Percentiles rank a stretch among this genome's conserved stretches.
Conservation (phyloP, 2,888 invertebrate genomes). For the Plebejus melissa region DNA sequence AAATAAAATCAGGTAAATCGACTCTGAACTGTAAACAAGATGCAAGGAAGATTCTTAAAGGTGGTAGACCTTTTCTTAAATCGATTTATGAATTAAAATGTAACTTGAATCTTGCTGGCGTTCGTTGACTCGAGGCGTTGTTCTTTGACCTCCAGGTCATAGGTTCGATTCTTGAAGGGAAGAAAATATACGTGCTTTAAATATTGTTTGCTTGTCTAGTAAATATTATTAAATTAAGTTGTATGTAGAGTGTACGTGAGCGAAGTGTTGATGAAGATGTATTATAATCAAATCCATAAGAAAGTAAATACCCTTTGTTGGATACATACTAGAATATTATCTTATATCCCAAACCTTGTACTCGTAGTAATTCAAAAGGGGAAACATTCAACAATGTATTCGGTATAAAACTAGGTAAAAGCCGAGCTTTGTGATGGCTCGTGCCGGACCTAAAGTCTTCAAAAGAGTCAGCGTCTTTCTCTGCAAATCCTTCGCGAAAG, state of each 20-base stretch:
- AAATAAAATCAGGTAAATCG: too few species aligned
- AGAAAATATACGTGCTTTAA: not conserved
- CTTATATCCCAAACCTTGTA: too few species aligned
- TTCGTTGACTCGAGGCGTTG: not conserved
- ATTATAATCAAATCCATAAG: not conserved
- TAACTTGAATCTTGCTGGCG: not conserved
- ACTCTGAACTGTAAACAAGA: not conserved
- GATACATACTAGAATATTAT: too few species aligned
- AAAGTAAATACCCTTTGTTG: too few species aligned
- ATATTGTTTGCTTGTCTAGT: not conserved
- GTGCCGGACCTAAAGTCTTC: too few species aligned
- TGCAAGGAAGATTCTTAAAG: not conserved
- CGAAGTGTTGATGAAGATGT: not conserved
- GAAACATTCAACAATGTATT: too few species aligned
- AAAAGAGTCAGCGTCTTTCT: too few species aligned
- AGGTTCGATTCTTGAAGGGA: not conserved
- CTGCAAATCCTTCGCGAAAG: too few species aligned
- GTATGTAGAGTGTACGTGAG: not conserved
- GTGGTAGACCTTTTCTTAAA: not conserved
- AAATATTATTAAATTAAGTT: constrained; percentile 6
- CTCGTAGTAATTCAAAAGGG: too few species aligned
- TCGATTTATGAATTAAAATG: not conserved
- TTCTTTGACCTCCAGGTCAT: not conserved
- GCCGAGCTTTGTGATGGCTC: too few species aligned
- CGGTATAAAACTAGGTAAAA: too few species aligned